A percentile compares a stretch with the other conserved stretches of the same genome.
Conservation (phyloP, 2,797 vertebrate species). For the Anas flavirostris region DNA sequence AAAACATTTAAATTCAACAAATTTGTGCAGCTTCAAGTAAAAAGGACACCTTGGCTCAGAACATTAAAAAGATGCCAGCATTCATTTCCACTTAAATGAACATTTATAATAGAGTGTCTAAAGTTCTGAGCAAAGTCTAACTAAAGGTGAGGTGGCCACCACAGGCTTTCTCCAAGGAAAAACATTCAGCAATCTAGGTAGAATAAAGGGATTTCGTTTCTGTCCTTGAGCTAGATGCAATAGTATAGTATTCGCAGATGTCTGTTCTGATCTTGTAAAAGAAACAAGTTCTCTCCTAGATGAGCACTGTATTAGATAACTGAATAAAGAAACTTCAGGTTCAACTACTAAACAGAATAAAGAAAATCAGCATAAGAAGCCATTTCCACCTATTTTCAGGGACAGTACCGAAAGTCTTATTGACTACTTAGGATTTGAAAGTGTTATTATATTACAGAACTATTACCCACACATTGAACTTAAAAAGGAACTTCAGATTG, state of each 20-base stretch:
- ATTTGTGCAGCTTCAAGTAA: neutral
- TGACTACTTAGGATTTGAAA: neutral
- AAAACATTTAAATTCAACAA: neutral
- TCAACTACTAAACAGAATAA: constrained; percentile 10
- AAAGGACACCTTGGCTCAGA: neutral
- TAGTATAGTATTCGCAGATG: constrained; percentile 6
- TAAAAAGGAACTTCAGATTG: too few species aligned
- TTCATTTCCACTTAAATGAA: neutral
- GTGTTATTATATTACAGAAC: neutral
- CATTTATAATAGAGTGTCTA: neutral
- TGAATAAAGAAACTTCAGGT: neutral
- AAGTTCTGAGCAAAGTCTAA: neutral
- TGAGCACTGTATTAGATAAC: neutral
- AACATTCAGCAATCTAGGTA: neutral
- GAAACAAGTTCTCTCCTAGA: neutral
- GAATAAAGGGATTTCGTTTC: neutral
- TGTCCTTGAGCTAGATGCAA: neutral
- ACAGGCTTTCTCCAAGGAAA: neutral
- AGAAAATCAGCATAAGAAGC: neutral
- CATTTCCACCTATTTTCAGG: constrained; percentile 11
- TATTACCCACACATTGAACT: neutral
- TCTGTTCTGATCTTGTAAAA: neutral
- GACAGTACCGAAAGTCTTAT: neutral
- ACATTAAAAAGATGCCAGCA: neutral
- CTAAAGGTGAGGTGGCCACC: neutral